A percentile compares a stretch with the other conserved stretches of the same genome.
Conservation (phyloP, 1,140 invertebrate genomes). For the Diorhabda carinulata region DNA sequence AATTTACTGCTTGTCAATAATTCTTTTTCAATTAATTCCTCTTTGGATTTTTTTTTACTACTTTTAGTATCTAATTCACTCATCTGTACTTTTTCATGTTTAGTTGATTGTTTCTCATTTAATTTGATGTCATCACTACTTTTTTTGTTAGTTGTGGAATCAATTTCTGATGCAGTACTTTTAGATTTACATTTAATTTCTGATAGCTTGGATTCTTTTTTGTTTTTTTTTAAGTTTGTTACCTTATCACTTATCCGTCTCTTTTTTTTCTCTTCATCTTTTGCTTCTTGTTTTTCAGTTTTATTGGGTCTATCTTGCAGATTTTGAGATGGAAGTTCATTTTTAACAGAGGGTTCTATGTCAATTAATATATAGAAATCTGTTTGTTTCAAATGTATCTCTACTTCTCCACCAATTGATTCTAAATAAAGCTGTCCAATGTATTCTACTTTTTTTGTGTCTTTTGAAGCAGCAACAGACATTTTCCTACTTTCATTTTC, state of each 20-base stretch:
- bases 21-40: not conserved
- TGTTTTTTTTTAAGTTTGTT: too few relatives aligned
- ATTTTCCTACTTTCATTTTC: not conserved
- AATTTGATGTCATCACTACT: not conserved
- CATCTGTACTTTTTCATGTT: not conserved
- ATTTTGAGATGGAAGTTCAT: not conserved
- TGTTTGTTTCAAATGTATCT: conserved; percentile 5
- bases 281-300: not conserved
- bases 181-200: too few relatives aligned
- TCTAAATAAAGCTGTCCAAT: conserved; percentile 14
- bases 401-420: conserved; percentile 1
- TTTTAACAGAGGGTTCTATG: not conserved
- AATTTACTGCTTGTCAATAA: not conserved
- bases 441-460: not conserved
- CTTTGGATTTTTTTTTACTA: not conserved
- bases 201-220: too few relatives aligned
- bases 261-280: not conserved
- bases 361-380: conserved; percentile 9
- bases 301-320: not conserved
- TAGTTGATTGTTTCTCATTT: not conserved
- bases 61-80: not conserved
- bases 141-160: too few relatives aligned
- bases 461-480: not conserved
- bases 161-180: too few relatives aligned
- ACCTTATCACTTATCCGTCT: too few relatives aligned